Percentiles rank a stretch among this genome's conserved stretches.
Conservation (phyloP, 2,888 invertebrate species). For the Zeuzera pyrina region DNA sequence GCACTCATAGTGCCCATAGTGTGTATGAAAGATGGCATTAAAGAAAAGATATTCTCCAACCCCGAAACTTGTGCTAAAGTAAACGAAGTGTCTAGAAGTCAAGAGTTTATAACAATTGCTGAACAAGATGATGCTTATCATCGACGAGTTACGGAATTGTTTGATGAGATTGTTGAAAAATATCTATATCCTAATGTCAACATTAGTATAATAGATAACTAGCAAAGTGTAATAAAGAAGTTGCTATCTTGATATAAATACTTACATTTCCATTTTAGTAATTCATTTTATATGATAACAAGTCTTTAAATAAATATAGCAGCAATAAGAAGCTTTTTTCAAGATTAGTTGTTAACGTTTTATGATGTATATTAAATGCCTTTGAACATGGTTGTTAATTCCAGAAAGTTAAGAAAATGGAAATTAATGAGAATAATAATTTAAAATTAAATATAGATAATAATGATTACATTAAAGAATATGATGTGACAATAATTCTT, state of each 20-base stretch:
- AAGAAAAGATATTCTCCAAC: conserved; percentile 34
- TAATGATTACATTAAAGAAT: too few relatives aligned
- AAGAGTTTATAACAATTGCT: conserved; percentile 41
- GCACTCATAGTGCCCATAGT: conserved; percentile 45
- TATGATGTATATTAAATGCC: too few relatives aligned
- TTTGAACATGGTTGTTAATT: too few relatives aligned
- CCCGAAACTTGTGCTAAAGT: conserved; percentile 27
- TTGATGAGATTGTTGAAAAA: conserved; percentile 70
- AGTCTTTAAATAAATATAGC: not conserved
- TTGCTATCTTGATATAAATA: too few relatives aligned
- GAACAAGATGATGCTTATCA: conserved; percentile 36
- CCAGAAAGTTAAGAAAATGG: too few relatives aligned
- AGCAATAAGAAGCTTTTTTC: too few relatives aligned
- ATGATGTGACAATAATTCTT: conserved; percentile 36
- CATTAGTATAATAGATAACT: not conserved
- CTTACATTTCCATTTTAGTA: too few relatives aligned
- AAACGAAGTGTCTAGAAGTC: conserved; percentile 38
- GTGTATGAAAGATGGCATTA: conserved; percentile 30
- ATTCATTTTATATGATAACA: not conserved
- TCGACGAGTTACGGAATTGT: conserved; percentile 60
- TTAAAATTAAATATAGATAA: too few relatives aligned
- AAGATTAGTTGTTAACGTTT: too few relatives aligned
- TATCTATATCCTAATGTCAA: conserved; percentile 27
- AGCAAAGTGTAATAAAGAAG: too few relatives aligned
- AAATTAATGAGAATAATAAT: too few relatives aligned